phyloP scores from a whole-genome alignment of 1,140 invertebrate genomes.

The Cherax destructor region DNA sequence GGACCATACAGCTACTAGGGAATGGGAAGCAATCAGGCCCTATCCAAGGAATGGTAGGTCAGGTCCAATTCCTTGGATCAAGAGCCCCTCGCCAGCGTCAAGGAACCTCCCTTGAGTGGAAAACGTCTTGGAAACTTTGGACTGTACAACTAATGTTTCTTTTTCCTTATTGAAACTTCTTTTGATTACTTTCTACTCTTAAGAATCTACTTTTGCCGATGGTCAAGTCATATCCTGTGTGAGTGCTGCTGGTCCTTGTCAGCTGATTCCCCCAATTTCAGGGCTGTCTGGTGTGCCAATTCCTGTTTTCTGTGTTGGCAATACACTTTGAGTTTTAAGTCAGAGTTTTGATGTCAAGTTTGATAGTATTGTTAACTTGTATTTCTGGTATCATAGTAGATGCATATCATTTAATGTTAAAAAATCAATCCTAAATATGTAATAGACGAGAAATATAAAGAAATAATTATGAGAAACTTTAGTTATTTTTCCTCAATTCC shows the following conservation, averaged over 20 bases:
- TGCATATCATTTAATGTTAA: conserved; percentile 8
- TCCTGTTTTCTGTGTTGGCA: background rate
- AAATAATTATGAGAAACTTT: background rate
- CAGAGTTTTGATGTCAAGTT: background rate
- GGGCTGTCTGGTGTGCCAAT: background rate
- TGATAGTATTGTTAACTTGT: conserved; percentile 6
- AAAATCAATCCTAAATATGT: conserved; percentile 11
- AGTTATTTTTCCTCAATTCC: background rate
- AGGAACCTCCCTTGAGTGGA: too few species aligned
- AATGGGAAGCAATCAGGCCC: too few species aligned
- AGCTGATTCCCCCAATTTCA: background rate
- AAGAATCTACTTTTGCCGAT: too few species aligned
- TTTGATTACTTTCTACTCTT: too few species aligned
- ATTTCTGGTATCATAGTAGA: conserved; percentile 15
- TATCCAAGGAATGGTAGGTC: too few species aligned
- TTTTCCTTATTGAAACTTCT: too few species aligned
- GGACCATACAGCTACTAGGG: too few species aligned
- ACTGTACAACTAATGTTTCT: too few species aligned
- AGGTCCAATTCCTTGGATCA: too few species aligned
- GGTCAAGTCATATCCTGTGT: background rate
- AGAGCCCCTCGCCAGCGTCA: too few species aligned
- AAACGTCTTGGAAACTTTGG: too few species aligned
- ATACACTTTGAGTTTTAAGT: background rate
- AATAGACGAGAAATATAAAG: background rate
- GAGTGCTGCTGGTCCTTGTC: too few species aligned